These are phyloP conservation scores for Nomada fabriciana DNA, from an alignment of 2,888 invertebrate genomes.

Conservation along the genomic window DNA sequence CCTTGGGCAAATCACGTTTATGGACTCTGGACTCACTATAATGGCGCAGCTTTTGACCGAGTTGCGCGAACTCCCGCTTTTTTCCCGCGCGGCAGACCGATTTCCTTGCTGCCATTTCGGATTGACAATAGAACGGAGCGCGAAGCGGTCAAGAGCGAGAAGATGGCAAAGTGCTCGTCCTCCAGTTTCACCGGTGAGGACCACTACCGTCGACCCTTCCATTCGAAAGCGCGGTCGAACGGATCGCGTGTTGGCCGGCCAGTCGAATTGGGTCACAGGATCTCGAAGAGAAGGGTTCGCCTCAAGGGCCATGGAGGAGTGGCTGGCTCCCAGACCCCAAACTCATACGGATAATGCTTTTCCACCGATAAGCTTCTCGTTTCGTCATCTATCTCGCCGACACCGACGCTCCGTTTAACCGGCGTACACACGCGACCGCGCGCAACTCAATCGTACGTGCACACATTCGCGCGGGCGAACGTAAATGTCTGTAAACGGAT, in stretches of 20 bases:
- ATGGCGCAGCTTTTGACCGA: constrained; percentile 26
- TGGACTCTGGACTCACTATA: too few relatives aligned
- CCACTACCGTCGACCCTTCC: constrained; percentile 22
- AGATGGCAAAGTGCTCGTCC: constrained; percentile 24
- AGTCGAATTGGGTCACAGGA: constrained; percentile 52
- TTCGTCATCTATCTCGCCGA: constrained; percentile 47
- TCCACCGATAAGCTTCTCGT: constrained; percentile 59
- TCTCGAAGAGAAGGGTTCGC: constrained; percentile 35
- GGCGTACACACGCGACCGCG: constrained; percentile 11
- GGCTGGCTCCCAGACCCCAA: constrained; percentile 24
- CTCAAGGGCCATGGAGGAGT: constrained; percentile 46
- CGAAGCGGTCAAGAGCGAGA: not conserved
- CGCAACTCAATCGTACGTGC: not conserved
- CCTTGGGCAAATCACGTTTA: too few relatives aligned
- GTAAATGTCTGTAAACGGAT: constrained; percentile 31
- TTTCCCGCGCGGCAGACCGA: not conserved
- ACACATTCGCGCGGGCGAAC: not conserved
- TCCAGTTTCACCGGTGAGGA: constrained; percentile 5
- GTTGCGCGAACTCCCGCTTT: constrained; percentile 1
- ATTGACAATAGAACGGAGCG: constrained; percentile 12
- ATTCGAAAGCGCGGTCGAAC: constrained; percentile 21
- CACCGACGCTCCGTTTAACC: constrained; percentile 26
- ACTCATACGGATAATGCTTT: constrained; percentile 52
- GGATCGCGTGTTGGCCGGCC: constrained; percentile 1
- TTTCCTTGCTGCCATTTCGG: constrained; percentile 6